Evolutionary conservation across 2,888 invertebrate genomes (phyloP).

Genomic region (Globia sparganii): DNA sequence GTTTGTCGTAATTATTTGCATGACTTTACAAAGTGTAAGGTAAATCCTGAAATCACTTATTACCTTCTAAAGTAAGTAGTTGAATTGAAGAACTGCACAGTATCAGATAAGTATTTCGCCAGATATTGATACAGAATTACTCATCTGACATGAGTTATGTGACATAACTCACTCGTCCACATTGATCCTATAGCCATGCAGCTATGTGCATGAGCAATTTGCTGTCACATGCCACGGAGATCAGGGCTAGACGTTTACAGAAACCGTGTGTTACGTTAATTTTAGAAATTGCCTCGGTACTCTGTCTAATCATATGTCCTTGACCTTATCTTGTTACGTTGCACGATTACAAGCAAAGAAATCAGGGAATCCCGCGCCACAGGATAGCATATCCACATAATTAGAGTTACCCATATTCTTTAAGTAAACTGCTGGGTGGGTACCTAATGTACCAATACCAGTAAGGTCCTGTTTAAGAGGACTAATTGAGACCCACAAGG

Average conservation of each 20-base stretch:
- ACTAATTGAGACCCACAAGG: not conserved
- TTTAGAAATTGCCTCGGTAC: conserved; percentile 48
- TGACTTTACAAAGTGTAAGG: not conserved
- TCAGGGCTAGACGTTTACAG: conserved; percentile 33
- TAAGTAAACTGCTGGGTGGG: not conserved
- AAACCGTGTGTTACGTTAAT: conserved; percentile 50
- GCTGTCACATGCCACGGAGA: conserved; percentile 50
- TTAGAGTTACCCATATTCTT: not conserved
- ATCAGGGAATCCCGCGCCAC: not conserved
- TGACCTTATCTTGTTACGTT: conserved; percentile 13
- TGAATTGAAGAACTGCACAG: conserved; percentile 7
- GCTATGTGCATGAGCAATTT: conserved; percentile 63
- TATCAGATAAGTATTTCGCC: not conserved
- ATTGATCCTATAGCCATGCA: conserved; percentile 43
- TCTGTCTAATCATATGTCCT: conserved; percentile 20
- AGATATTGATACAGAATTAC: conserved; percentile 37
- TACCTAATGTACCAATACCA: not conserved
- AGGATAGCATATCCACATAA: not conserved
- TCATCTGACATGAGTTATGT: conserved; percentile 48
- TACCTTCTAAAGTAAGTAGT: not conserved
- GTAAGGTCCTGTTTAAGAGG: too few species aligned
- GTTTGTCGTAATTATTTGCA: not conserved
- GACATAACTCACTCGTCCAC: conserved; percentile 51
- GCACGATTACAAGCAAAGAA: conserved; percentile 5
- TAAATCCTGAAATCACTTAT: not conserved